phyloP scores from a whole-genome alignment of 2,888 invertebrate species.

The Troides helena region DNA sequence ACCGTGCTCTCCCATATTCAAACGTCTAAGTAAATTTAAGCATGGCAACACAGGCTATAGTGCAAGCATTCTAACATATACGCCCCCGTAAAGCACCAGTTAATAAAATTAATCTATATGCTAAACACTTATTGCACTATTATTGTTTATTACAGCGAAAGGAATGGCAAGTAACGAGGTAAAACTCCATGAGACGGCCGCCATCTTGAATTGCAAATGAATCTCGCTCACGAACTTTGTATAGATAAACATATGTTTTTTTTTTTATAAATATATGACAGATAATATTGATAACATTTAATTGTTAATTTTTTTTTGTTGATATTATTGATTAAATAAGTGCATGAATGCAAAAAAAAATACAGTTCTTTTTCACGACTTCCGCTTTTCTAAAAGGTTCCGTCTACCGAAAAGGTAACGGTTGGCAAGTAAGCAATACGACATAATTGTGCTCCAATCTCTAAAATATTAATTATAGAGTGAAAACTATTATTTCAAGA shows the following conservation, averaged over 20 bases:
- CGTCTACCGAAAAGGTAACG: no score
- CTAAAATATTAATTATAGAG: no score
- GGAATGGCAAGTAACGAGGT: slow-evolving; percentile 55
- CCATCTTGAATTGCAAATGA: slow-evolving; percentile 13
- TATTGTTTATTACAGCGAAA: slow-evolving; percentile 43
- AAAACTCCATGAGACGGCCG: slow-evolving; percentile 7
- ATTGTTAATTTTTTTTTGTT: no score
- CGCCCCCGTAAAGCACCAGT: slow-evolving; percentile 30
- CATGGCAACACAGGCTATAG: background rate
- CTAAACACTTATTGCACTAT: slow-evolving; percentile 59
- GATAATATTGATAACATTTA: background rate
- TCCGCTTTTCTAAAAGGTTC: no score
- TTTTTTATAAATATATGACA: background rate
- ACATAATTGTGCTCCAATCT: no score
- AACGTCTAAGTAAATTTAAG: background rate
- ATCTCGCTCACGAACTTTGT: background rate
- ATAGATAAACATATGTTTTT: background rate
- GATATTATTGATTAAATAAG: no score
- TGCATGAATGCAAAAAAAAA: no score
- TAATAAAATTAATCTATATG: slow-evolving; percentile 10
- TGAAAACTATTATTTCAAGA: no score
- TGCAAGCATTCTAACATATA: slow-evolving; percentile 3
- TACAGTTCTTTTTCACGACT: no score
- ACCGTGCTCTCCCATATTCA: no score
- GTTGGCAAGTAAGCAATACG: no score